Base-by-base conservation (phyloP, 2,888 invertebrate species). In the Nudaria mundana region DNA sequence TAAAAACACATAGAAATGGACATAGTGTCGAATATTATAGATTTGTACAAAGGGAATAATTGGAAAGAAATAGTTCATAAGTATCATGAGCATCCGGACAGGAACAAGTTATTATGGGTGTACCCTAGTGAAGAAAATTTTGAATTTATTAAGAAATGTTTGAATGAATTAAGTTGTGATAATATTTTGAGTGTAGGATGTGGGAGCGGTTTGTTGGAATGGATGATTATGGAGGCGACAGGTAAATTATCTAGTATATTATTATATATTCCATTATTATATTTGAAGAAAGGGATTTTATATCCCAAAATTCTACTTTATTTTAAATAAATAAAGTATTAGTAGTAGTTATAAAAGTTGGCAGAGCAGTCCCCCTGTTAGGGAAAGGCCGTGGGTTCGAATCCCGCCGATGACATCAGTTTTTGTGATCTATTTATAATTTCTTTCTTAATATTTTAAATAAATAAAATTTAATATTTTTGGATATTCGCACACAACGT, bases 141-240 rank as follows among this genome's bases (percentile, higher is more conserved):
- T 31, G 51, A 63, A 5, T 93, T 92, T 66, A 72, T 95, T 0
- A 80, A 86, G 51, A 56, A 75, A 3, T 64, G 83, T 31, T 61
- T 93, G 34, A 43, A 53, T 11, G 66, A 84, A 22, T 66, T 90
- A 11, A 51, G 79, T 3, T 81, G 92, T 52, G 64, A 73, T 4
- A 82, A 81, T 15, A 75, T 95, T 24, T 71, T 92, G 39, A 95
- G 95, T 53, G 78, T 96, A 22, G 95, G 95, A 1, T 95, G 95
- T 70, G 95, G 96, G 8, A 93, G 92, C 49, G 95, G 95, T 0
- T 79, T 96, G n/a, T 81, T 96, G 18, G 96, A 96, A 75, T 95
- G 95, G 95, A 91, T 95, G 52, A 79, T 96, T 30, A 81, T 81
- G 28, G 80, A 91, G 72, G 91, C 91, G 56, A 91, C 91, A 56